Conservation (phyloP, 2,113 vertebrate genomes). For the Melospiza melodia region DNA sequence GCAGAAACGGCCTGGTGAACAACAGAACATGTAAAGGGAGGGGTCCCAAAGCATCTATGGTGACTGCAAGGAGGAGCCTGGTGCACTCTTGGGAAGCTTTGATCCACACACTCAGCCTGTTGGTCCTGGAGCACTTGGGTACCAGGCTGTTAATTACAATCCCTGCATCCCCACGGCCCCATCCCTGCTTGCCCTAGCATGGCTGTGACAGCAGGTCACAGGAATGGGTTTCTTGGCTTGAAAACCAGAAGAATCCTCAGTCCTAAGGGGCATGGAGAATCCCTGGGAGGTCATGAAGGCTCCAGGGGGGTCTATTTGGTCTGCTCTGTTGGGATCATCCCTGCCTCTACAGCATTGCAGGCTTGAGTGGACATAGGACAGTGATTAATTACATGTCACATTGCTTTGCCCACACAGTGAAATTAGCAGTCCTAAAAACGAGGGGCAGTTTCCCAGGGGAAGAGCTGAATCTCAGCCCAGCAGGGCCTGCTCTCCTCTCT, state of each 20-base stretch:
- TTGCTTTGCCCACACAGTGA: not conserved
- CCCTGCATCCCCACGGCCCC: not conserved
- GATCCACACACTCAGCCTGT: accelerated
- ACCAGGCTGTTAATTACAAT: not conserved
- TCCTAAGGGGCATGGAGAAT: not conserved
- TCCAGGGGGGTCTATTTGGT: accelerated
- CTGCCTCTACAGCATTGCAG: not conserved
- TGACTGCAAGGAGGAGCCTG: not conserved
- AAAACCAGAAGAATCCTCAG: not conserved
- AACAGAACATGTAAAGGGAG: accelerated
- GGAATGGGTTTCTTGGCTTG: not conserved
- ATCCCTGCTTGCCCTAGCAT: accelerated
- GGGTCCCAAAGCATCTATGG: accelerated
- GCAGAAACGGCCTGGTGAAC: not conserved
- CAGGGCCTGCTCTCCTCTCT: not conserved
- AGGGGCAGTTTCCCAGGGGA: not conserved
- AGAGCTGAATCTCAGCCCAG: not conserved
- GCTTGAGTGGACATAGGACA: not conserved
- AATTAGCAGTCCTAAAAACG: not conserved
- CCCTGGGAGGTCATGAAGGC: not conserved
- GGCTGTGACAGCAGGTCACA: not conserved
- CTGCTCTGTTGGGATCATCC: not conserved
- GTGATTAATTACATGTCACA: not conserved
- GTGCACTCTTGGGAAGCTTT: not conserved
- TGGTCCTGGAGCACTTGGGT: accelerated